Conservation (phyloP, 2,888 invertebrate species). For the Serripes groenlandicus region DNA sequence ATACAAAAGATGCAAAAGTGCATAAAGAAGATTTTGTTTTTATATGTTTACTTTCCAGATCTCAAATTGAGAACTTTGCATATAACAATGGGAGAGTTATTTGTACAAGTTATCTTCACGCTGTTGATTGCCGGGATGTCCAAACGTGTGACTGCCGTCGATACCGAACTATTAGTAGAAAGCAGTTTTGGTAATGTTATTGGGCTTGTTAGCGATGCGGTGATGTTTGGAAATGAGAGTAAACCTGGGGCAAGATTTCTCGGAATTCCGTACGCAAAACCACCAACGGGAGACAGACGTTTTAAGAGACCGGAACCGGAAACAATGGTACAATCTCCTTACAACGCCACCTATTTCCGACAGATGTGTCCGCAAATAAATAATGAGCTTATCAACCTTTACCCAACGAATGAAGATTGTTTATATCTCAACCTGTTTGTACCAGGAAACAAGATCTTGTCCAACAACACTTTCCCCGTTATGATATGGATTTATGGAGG, state of each 20-base stretch:
- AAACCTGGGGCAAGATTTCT: conserved; percentile 28
- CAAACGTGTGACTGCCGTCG: neutral
- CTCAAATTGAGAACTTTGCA: too few species aligned
- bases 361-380: conserved; percentile 51
- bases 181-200: conserved; percentile 35
- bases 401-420: conserved; percentile 94
- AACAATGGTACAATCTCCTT: neutral
- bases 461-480: conserved; percentile 89
- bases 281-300: conserved; percentile 40
- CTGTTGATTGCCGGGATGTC: neutral
- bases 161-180: neutral
- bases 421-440: conserved; percentile 98
- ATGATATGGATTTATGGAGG: conserved; percentile 98
- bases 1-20: too few species aligned
- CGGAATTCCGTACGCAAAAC: conserved; percentile 62
- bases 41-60: too few species aligned
- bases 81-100: too few species aligned
- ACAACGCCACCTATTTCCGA: conserved; percentile 57
- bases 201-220: conserved; percentile 21
- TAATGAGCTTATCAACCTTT: neutral
- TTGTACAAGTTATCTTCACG: too few species aligned
- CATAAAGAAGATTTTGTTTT: too few species aligned
- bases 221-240: conserved; percentile 22
- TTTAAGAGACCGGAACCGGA: conserved; percentile 38
- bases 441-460: conserved; percentile 87